A percentile compares a stretch with the other conserved stretches of the same genome.
phyloP scores from a whole-genome alignment of 1,140 invertebrate genomes.

The Pentalonia nigronervosa region DNA sequence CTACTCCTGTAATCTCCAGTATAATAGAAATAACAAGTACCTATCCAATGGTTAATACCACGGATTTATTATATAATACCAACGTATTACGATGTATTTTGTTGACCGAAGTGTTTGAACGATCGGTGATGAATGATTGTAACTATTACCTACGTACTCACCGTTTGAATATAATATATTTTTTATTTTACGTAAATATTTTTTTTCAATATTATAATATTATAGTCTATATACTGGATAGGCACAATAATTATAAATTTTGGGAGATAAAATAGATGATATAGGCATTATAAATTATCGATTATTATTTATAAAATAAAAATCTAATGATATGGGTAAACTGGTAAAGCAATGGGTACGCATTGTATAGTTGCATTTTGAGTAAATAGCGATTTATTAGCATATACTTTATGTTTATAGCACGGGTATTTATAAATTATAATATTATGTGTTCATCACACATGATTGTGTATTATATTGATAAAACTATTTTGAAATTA shows the following conservation, averaged over 20 bases:
- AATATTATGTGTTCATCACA: neutral
- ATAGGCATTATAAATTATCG: neutral
- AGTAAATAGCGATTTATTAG: neutral
- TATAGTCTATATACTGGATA: neutral
- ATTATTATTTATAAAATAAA: neutral
- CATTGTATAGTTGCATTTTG: neutral
- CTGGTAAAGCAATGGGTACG: neutral
- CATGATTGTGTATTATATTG: neutral
- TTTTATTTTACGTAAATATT: neutral
- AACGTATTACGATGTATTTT: neutral
- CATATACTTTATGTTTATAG: neutral
- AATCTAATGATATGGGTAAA: neutral
- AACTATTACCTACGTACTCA: neutral
- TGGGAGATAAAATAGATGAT: neutral
- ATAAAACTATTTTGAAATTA: neutral
- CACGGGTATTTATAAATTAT: neutral
- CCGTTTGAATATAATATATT: neutral
- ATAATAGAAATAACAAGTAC: constrained; percentile 11
- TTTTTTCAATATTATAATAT: neutral
- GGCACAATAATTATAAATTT: neutral
- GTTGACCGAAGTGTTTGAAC: neutral
- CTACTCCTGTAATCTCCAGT: neutral
- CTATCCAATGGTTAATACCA: neutral
- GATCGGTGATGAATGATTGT: neutral
- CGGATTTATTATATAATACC: neutral